Base-by-base conservation (phyloP, 2,888 invertebrate genomes). In the Pasiphila rectangulata region DNA sequence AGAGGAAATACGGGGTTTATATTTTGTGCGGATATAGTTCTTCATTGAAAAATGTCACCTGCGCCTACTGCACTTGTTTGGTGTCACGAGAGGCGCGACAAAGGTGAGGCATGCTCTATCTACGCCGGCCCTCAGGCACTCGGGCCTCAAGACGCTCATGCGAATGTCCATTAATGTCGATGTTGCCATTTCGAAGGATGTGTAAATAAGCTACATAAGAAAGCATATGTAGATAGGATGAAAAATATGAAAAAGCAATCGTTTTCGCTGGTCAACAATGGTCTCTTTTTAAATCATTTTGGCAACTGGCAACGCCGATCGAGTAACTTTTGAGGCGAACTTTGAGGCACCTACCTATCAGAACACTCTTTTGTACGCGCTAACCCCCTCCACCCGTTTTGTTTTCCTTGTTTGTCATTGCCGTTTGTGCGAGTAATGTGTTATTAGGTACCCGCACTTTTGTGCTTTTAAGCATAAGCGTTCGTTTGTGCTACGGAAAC, bases 31-130 rank as follows among this genome's bases (percentile, higher is more conserved):
- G 23, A 53, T 58, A 57, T 57, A 52, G 43, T 61, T 61, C 46
- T 59, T 62, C 59, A 63, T 67, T 62, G 57, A 56, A 67, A 67
- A 67, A 59, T 65, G 37, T 55, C 46, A 54, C 57, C 32, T 51
- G 34, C 44, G 51, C 56, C 54, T 47, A 53, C 47, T 64, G 59
- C 61, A 71, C 67, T 65, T 57, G 61, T 58, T 59, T 51, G 60
- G 58, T 56, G 63, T 63, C 43, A 46, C 61, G 50, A 63, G 61
- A 50, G 60, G 55, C 54, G 57, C 67, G 64, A 78, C 79, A 77
- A 79, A 75, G 75, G 71, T 67, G 69, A 59, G 57, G 61, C 73
- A 71, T 79, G 79, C 81, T 65, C 69, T 80, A 77, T 80, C 80
- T 77, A 63, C 67, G 60, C 69, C 61, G 58, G 62, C 68, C 63